Percentiles rank a stretch among this genome's conserved stretches.
These are phyloP conservation scores for Tupaia tana DNA, from an alignment of 2,113 vertebrate genomes.

Conservation along the genomic window DNA sequence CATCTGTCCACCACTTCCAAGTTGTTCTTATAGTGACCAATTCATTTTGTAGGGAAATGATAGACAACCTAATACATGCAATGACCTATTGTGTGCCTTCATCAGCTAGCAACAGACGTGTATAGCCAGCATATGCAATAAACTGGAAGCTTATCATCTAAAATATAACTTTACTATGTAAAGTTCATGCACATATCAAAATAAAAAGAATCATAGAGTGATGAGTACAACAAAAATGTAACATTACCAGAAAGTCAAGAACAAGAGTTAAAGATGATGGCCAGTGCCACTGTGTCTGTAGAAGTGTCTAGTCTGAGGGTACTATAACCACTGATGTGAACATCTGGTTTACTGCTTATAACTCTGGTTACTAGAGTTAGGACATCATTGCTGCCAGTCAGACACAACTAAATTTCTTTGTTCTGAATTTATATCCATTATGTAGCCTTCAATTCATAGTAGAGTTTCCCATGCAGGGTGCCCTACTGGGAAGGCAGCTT, in stretches of 20 bases:
- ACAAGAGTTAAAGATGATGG: background rate
- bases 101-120: background rate
- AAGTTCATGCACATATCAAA: background rate
- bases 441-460: background rate
- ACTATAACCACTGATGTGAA: background rate
- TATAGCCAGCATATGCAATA: background rate
- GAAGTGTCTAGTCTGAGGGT: background rate
- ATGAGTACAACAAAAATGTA: background rate
- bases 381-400: background rate
- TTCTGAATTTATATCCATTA: conserved; percentile 13
- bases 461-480: conserved; percentile 9
- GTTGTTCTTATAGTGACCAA: too few species aligned
- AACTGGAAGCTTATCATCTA: background rate
- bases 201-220: background rate
- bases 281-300: background rate
- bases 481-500: conserved; percentile 2
- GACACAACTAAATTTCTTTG: background rate
- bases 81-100: too few species aligned
- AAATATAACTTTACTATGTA: background rate
- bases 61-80: too few species aligned
- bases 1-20: too few species aligned
- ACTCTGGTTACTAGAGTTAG: background rate
- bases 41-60: too few species aligned
- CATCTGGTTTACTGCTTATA: background rate
- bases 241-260: background rate